phyloP scores from a whole-genome alignment of 2,797 vertebrate genomes.

The Gypaetus barbatus region DNA sequence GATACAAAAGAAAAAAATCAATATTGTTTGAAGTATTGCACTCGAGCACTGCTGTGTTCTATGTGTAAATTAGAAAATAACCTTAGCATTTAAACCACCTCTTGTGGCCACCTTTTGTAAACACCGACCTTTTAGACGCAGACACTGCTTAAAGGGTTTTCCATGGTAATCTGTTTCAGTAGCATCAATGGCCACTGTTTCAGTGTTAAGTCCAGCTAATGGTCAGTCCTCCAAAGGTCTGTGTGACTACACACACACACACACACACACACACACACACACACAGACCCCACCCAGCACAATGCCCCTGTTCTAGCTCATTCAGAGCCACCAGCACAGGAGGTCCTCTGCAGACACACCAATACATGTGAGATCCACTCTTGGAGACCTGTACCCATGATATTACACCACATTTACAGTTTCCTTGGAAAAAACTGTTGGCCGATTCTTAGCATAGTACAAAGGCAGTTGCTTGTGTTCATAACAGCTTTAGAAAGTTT shows the following conservation, averaged over 20 bases:
- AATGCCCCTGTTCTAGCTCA: too few relatives aligned
- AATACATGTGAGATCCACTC: too few relatives aligned
- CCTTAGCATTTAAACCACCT: neutral
- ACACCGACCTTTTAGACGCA: neutral
- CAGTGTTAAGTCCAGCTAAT: neutral
- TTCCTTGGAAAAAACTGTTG: neutral
- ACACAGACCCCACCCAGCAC: too few relatives aligned
- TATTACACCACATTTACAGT: neutral
- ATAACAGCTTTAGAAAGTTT: neutral
- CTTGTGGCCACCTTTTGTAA: neutral
- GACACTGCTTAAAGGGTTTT: neutral
- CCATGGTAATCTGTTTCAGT: neutral
- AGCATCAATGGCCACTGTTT: neutral
- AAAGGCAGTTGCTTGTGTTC: neutral
- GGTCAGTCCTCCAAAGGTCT: neutral
- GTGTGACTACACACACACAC: neutral
- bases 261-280: neutral
- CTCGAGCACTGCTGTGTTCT: neutral
- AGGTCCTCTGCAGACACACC: too few relatives aligned
- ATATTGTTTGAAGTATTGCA: neutral
- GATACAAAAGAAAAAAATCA: neutral
- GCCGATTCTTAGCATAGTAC: neutral
- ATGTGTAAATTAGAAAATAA: neutral
- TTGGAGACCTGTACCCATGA: too few relatives aligned
- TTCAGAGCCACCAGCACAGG: too few relatives aligned